Conservation (phyloP, 2,113 vertebrate genomes). For the Tenrec ecaudatus region DNA sequence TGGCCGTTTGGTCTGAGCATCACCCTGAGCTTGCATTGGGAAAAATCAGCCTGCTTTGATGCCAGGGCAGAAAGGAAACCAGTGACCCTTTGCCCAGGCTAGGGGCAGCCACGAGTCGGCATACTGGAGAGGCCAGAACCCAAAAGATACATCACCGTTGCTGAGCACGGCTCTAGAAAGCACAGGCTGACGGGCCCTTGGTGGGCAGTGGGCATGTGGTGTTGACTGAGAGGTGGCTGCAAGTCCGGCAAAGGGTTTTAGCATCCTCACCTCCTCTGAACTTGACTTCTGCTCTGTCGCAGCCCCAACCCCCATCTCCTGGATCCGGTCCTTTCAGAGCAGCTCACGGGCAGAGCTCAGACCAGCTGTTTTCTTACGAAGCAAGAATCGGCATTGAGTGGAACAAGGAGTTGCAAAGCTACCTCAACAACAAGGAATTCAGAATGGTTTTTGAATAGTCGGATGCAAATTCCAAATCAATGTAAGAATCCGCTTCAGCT, state of each 20-base stretch:
- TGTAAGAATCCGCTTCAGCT: neutral
- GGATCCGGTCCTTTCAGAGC: neutral
- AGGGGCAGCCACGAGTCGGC: neutral
- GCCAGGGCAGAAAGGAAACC: neutral
- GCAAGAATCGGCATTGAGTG: neutral
- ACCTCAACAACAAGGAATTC: conserved; percentile 2
- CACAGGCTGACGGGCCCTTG: neutral
- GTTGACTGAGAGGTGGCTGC: neutral
- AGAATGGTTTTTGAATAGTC: neutral
- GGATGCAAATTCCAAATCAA: neutral
- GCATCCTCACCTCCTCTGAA: neutral
- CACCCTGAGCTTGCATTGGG: neutral
- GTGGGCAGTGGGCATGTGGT: neutral
- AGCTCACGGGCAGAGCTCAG: neutral
- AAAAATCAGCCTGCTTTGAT: neutral
- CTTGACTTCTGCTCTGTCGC: neutral
- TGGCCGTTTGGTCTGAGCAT: neutral
- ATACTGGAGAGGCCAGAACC: neutral
- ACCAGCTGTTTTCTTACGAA: neutral
- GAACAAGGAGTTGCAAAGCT: neutral
- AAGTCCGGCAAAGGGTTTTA: neutral
- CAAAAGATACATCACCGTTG: accelerated
- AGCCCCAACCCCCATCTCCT: neutral
- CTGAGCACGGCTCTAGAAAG: neutral
- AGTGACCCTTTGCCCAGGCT: neutral